phyloP scores from a whole-genome alignment of 2,113 vertebrate species.

The Bos taurus region ARS-UCD2.0 NC_037329.1:45734501-45735000 shows the following conservation, averaged over 20 bases:
- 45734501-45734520: not conserved
- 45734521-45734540: not conserved
- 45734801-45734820: not conserved
- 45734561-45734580: not conserved
- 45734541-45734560: not conserved
- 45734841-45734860: not conserved
- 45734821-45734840: not conserved
- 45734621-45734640: not conserved
- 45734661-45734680: not conserved
- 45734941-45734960: not conserved
- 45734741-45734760: not conserved
- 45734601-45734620: not conserved
- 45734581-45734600: not conserved
- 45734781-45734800: not conserved
- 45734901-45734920: not conserved
- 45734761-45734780: not conserved
- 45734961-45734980: not conserved
- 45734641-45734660: not conserved
- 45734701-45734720: not conserved
- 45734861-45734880: not conserved
- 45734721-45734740: constrained; percentile 4
- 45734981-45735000: not conserved
- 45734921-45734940: not conserved
- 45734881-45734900: not conserved
- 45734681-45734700: not conserved